Evolutionary conservation across 2,888 invertebrate genomes (phyloP).

Genomic region (Sarcophaga subvicina): DNA sequence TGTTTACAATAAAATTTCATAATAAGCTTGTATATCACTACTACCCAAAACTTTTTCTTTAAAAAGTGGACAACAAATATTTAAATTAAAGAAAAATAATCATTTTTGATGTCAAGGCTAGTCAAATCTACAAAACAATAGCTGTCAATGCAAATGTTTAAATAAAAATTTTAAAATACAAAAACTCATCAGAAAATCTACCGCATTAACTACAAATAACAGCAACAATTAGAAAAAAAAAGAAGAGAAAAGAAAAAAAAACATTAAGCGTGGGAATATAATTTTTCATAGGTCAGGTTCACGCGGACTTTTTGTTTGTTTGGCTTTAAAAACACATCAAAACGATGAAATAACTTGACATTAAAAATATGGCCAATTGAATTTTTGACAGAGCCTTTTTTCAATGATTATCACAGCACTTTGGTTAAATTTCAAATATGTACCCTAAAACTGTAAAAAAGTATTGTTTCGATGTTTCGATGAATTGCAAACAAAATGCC

Average conservation of each 20-base stretch:
- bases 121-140: slow-evolving; percentile 34
- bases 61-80: slow-evolving; percentile 44
- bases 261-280: slow-evolving; percentile 42
- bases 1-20: no score
- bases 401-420: not conserved
- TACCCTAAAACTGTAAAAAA: no score
- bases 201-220: not conserved
- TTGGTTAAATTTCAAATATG: not conserved
- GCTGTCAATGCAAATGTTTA: slow-evolving; percentile 10
- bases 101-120: slow-evolving; percentile 60
- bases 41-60: slow-evolving; percentile 20
- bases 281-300: slow-evolving; percentile 52
- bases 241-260: not conserved
- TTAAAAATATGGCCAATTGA: slow-evolving; percentile 40
- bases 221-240: not conserved
- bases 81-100: slow-evolving; percentile 48
- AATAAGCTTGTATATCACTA: not conserved
- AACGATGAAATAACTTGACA: slow-evolving; percentile 28
- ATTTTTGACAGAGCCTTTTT: slow-evolving; percentile 45
- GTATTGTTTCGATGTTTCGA: no score
- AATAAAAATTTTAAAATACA: not conserved
- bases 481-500: no score
- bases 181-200: slow-evolving; percentile 15
- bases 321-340: not conserved
- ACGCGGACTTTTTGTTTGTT: slow-evolving; percentile 19